A percentile compares a stretch with the other conserved stretches of the same genome.
These are phyloP conservation scores for Maniola jurtina DNA, from an alignment of 1,140 invertebrate species.

Conservation along the genomic window DNA sequence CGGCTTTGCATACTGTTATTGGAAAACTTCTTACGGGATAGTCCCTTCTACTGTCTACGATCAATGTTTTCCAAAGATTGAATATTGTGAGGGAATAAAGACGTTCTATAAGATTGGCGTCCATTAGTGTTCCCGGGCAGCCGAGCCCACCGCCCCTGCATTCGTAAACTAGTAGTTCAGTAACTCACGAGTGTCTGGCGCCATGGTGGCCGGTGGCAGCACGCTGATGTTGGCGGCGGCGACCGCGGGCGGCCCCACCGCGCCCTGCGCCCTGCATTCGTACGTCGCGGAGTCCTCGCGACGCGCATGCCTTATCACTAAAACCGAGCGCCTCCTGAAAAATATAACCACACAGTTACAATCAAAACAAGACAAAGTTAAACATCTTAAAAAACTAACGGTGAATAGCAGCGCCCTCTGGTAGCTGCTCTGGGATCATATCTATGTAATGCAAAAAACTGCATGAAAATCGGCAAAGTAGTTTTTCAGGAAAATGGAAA, in stretches of 20 bases:
- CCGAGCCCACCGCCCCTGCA: slow-evolving; percentile 80
- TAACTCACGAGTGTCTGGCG: slow-evolving; percentile 61
- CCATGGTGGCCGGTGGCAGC: slow-evolving; percentile 75
- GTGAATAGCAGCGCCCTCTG: no score
- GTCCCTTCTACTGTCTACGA: background rate
- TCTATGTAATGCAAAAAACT: no score
- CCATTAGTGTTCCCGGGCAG: no score
- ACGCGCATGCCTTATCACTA: slow-evolving; percentile 85
- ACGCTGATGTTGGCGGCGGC: slow-evolving; percentile 81
- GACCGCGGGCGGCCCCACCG: slow-evolving; percentile 79
- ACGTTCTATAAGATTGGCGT: no score
- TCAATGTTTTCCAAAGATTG: no score
- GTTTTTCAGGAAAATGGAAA: no score
- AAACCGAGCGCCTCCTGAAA: slow-evolving; percentile 86
- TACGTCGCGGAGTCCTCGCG: slow-evolving; percentile 85
- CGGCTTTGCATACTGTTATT: background rate
- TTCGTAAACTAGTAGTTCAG: background rate
- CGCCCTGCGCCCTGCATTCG: slow-evolving; percentile 84
- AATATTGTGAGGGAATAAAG: no score
- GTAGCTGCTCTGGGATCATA: no score
- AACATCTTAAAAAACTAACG: no score
- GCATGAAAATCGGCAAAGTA: no score
- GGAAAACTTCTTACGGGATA: background rate
- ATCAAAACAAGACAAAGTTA: no score
- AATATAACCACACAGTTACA: background rate